phyloP scores from a whole-genome alignment of 2,797 vertebrate species.

The Arrhamphus sclerolepis region DNA sequence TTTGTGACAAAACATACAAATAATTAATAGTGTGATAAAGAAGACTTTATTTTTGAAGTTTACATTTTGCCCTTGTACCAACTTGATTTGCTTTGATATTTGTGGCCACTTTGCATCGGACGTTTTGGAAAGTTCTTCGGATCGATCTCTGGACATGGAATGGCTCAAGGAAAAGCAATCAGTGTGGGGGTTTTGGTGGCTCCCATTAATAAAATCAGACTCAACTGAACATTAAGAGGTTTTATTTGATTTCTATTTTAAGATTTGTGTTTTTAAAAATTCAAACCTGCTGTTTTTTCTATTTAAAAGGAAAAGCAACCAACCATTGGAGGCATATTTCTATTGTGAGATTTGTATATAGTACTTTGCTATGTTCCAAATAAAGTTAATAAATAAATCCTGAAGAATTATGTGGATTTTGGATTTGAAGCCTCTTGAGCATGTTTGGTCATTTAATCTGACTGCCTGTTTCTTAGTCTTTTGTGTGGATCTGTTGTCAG shows the following conservation, averaged over 20 bases:
- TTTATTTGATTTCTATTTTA: constrained; percentile 59
- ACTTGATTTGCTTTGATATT: constrained; percentile 38
- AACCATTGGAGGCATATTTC: constrained; percentile 81
- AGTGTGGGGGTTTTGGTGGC: constrained; percentile 17
- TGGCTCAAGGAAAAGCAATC: constrained; percentile 37
- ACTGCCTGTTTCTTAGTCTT: constrained; percentile 60
- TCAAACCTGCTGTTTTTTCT: constrained; percentile 72
- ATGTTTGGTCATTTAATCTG: constrained; percentile 53
- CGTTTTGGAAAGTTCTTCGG: constrained; percentile 3
- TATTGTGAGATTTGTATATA: constrained; percentile 89
- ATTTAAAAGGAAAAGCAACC: constrained; percentile 73
- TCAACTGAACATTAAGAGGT: constrained; percentile 49
- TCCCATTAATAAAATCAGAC: constrained; percentile 32
- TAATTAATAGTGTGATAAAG: constrained; percentile 31
- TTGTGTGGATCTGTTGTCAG: constrained; percentile 42
- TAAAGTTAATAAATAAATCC: constrained; percentile 90
- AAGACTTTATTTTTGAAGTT: constrained; percentile 67
- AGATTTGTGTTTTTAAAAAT: constrained; percentile 42
- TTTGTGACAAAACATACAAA: constrained; percentile 46
- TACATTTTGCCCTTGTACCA: constrained; percentile 38
- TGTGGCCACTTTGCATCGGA: constrained; percentile 43
- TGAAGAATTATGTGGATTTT: constrained; percentile 64
- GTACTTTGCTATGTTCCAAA: constrained; percentile 93
- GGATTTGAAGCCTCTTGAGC: constrained; percentile 60
- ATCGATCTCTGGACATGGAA: constrained; percentile 38